Conservation (phyloP, 2,113 vertebrate genomes). For the Daubentonia madagascariensis region DNA sequence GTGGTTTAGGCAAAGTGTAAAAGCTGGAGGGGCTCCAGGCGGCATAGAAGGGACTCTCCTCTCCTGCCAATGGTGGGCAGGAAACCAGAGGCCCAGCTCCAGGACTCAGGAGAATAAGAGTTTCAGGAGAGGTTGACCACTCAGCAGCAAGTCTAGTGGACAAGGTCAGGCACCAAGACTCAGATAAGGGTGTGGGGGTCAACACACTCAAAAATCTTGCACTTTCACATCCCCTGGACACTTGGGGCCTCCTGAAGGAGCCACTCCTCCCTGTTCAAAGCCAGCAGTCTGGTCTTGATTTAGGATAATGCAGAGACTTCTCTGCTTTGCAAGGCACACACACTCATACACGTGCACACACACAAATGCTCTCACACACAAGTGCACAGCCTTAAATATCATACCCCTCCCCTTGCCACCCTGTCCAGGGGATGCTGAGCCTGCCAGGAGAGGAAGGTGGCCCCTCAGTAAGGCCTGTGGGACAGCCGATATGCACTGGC, state of each 20-base stretch:
- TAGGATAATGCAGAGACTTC: background rate
- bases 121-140: background rate
- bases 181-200: background rate
- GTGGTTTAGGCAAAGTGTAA: background rate
- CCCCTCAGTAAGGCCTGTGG: too few species aligned
- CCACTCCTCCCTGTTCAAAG: background rate
- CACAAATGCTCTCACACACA: rapidly evolving
- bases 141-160: rapidly evolving
- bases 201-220: too few species aligned
- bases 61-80: rapidly evolving
- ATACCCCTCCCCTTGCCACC: rapidly evolving
- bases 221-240: too few species aligned
- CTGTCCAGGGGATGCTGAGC: rapidly evolving
- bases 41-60: too few species aligned
- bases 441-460: rapidly evolving
- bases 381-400: too few species aligned
- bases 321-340: background rate
- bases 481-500: rapidly evolving
- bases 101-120: background rate
- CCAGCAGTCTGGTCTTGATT: rapidly evolving
- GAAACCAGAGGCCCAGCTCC: background rate
- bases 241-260: background rate
- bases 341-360: background rate
- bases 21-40: background rate
- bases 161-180: background rate